A percentile compares a stretch with the other conserved stretches of the same genome.
These are phyloP conservation scores for Amblyteles armatorius DNA, from an alignment of 2,888 invertebrate species.

Conservation along the genomic window DNA sequence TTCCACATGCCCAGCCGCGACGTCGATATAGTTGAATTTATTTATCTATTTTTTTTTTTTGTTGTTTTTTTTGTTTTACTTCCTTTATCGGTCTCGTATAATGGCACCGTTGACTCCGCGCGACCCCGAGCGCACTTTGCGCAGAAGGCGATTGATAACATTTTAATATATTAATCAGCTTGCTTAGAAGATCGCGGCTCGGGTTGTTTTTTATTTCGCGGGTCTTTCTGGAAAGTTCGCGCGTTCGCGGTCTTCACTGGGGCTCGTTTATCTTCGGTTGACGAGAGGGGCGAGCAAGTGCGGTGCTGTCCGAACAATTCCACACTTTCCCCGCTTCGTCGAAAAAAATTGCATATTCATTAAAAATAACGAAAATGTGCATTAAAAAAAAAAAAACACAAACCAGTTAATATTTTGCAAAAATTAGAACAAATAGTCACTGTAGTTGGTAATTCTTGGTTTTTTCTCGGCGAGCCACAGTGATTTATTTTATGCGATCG, in stretches of 20 bases:
- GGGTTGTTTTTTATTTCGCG: neutral
- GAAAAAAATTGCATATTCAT: neutral
- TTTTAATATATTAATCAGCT: conserved; percentile 13
- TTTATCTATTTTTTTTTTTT: conserved; percentile 8
- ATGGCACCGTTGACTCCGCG: conserved; percentile 44
- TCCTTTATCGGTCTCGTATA: conserved; percentile 11
- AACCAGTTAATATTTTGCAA: too few relatives aligned
- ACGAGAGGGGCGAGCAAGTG: neutral
- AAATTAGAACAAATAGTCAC: too few relatives aligned
- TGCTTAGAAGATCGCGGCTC: neutral
- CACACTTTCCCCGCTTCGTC: neutral
- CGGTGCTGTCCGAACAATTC: neutral
- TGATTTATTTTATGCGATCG: too few relatives aligned
- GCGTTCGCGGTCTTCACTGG: neutral
- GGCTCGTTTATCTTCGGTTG: neutral
- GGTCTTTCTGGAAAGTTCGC: neutral
- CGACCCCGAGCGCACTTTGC: conserved; percentile 27
- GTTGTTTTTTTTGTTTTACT: conserved; percentile 13
- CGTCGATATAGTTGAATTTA: neutral
- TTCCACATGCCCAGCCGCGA: neutral
- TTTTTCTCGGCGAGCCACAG: too few relatives aligned
- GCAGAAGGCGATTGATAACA: neutral
- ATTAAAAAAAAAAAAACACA: too few relatives aligned
- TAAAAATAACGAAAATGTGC: neutral
- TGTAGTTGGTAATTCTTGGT: too few relatives aligned